Evolutionary conservation across 2,797 vertebrate genomes (phyloP).

Genomic region (Nannoperca australis): DNA sequence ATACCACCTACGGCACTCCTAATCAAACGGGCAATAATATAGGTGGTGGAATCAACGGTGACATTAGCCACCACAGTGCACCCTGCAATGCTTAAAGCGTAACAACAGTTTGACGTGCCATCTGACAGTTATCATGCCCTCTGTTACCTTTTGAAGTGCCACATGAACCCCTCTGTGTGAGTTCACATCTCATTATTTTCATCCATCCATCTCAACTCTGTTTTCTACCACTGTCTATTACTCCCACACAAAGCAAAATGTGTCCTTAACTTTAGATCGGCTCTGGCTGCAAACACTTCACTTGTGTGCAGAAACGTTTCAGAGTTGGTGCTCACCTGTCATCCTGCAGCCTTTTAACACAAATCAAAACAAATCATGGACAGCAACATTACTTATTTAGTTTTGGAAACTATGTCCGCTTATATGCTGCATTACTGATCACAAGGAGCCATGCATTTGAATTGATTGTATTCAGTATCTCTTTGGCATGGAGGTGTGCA

Average conservation of each 20-base stretch:
- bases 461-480: conserved; percentile 74
- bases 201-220: conserved; percentile 35
- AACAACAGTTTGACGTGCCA: conserved; percentile 45
- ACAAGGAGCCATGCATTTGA: conserved; percentile 64
- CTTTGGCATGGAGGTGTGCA: conserved; percentile 73
- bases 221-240: conserved; percentile 7
- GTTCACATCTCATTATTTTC: conserved; percentile 19
- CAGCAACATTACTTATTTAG: conserved; percentile 1
- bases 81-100: conserved; percentile 77
- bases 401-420: conserved; percentile 35
- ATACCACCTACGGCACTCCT: conserved; percentile 65
- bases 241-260: conserved; percentile 27
- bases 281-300: conserved; percentile 21
- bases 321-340: conserved; percentile 24
- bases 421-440: conserved; percentile 71
- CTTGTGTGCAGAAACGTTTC: background rate
- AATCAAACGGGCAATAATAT: conserved; percentile 47
- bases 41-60: conserved; percentile 74
- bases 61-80: conserved; percentile 74
- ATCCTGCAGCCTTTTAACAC: conserved; percentile 46
- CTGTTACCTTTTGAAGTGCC: conserved; percentile 73
- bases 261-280: conserved; percentile 40
- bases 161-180: conserved; percentile 49
- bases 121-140: conserved; percentile 26
- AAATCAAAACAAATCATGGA: conserved; percentile 24